Evolutionary conservation across 2,888 invertebrate genomes (phyloP), one percentile per base, ranked within the genome.

Genomic region (Ophion ellenae): DNA sequence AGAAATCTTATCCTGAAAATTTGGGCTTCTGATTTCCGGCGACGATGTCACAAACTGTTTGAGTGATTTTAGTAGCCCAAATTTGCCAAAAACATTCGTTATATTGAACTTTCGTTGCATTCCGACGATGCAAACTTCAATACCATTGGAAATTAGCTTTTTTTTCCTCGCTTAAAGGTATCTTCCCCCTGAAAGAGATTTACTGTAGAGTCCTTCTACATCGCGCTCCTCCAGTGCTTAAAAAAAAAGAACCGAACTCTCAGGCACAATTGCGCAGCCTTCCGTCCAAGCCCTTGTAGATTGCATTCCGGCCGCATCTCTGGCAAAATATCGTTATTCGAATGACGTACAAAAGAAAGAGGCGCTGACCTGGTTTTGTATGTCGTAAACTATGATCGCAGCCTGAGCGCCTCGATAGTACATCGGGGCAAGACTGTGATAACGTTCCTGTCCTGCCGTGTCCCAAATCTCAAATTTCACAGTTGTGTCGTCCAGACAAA

Each of bases 391-490:
- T 92, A 99, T 99, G 94, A 99, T 99, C 90, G 99, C 99, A 93
- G 99, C 99, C 95, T 98, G 98, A 89, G 98, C 98, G 87, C 98
- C 98, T 94, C 98, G 96, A 95, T 98, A 98, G 95, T 98, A 99
- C 99, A 99, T 99, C 53, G 99, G 99, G 89, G 99, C 99, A 95
- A 99, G 96, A 95, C 99, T 99, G 96, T 99, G 99, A 95, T 99
- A 99, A 95, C 99, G 97, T 95, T 99, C 99, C 94, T 99, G 99
- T 20, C 99, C 99, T 91, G 99, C 99, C 89, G 99, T 99, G 94
- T 99, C 99, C 99, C 99, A 99, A 92, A 99, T 99, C 96, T 99
- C 99, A 95, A 99, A 99, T 96, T 99, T 99, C 88, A 99, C 99
- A 90, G 99, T 99, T 90, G 99, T 99, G 92, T 97, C 97, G 94